A percentile compares a stretch with the other conserved stretches of the same genome.
These are phyloP conservation scores for Pica pica DNA, from an alignment of 2,113 vertebrate species.

Conservation along the genomic window DNA sequence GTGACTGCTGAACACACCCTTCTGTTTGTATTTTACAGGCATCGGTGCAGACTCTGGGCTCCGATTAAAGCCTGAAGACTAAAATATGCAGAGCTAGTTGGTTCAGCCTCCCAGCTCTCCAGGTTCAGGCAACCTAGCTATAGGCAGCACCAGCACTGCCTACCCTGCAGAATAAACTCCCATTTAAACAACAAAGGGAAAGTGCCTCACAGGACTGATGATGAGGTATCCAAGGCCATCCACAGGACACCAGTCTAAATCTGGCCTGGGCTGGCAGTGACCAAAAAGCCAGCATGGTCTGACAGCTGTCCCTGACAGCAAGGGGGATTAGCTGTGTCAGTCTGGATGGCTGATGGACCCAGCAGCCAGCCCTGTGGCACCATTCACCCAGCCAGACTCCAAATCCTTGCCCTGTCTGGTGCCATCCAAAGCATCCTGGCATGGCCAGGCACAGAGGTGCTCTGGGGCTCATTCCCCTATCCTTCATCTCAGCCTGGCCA, in stretches of 20 bases:
- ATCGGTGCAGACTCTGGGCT: rapidly evolving
- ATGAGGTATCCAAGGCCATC: not conserved
- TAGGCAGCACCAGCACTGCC: not conserved
- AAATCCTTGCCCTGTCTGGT: rapidly evolving
- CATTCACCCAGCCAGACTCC: rapidly evolving
- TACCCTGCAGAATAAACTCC: not conserved
- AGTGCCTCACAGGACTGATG: rapidly evolving
- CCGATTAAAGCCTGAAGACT: not conserved
- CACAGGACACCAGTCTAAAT: not conserved
- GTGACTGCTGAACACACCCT: not conserved
- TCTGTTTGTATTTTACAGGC: not conserved
- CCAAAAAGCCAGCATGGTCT: rapidly evolving
- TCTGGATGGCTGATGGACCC: not conserved
- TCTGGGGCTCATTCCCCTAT: rapidly evolving
- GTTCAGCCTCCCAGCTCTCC: not conserved
- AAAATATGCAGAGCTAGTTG: not conserved
- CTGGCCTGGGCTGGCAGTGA: not conserved
- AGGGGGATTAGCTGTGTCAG: not conserved
- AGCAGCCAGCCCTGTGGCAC: not conserved
- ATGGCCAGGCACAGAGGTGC: rapidly evolving
- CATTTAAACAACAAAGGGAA: not conserved
- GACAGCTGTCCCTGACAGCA: not conserved
- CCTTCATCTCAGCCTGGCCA: not conserved
- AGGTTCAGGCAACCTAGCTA: not conserved
- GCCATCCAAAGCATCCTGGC: not conserved